These are phyloP conservation scores for Macaria liturata DNA, from an alignment of 2,888 invertebrate genomes.

Conservation along the genomic window DNA sequence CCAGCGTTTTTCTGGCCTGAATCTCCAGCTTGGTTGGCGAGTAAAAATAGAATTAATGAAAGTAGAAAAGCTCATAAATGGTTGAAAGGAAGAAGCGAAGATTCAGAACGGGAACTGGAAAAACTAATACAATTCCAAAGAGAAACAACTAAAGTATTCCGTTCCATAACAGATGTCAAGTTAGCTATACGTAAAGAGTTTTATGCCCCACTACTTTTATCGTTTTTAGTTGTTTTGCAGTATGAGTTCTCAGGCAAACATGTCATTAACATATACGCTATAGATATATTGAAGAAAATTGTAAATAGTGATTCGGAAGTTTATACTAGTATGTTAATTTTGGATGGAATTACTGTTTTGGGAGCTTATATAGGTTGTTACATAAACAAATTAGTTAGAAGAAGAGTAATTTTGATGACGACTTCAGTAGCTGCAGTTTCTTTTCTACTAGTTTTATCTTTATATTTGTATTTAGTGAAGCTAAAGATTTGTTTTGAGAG, in stretches of 20 bases:
- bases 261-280: not conserved
- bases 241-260: not conserved
- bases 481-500: not conserved
- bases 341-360: slow-evolving; percentile 2
- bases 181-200: not conserved
- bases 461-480: slow-evolving; percentile 3
- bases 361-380: slow-evolving; percentile 1
- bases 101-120: not conserved
- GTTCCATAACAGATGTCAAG: not conserved
- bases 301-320: not conserved
- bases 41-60: not conserved
- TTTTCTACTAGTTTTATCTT: slow-evolving; percentile 1
- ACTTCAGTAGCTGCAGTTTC: not conserved
- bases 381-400: not conserved
- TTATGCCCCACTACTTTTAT: not conserved
- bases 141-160: not conserved
- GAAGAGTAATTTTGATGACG: not conserved
- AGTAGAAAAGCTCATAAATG: slow-evolving; percentile 1
- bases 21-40: not conserved
- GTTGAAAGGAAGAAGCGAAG: not conserved
- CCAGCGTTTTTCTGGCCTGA: not conserved
- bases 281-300: slow-evolving; percentile 4
- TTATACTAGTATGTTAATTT: not conserved
- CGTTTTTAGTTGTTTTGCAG: not conserved
- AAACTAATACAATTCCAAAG: not conserved